Evolutionary conservation across 2,888 invertebrate species (phyloP).

Genomic region (Drosophila meridiana): DNA sequence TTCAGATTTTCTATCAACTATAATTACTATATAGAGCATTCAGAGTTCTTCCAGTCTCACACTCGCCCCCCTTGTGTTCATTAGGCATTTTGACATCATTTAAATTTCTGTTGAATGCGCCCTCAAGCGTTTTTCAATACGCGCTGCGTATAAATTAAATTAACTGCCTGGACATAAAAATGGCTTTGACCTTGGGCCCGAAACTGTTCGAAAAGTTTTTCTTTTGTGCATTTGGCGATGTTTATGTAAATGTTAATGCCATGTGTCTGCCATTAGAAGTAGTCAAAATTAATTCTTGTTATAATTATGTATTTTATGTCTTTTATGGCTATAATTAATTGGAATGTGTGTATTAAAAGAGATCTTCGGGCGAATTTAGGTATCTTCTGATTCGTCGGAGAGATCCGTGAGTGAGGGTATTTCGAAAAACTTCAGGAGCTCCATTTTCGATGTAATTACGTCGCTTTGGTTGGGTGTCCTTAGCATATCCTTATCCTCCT

Average conservation of each 20-base stretch:
- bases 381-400: conserved; percentile 33
- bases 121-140: conserved; percentile 60
- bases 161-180: conserved; percentile 59
- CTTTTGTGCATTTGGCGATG: conserved; percentile 23
- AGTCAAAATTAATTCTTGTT: conserved; percentile 10
- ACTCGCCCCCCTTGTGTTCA: neutral
- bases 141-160: conserved; percentile 61
- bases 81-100: conserved; percentile 36
- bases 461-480: conserved; percentile 13
- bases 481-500: conserved; percentile 2
- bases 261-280: conserved; percentile 24
- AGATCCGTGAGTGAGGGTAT: conserved; percentile 45
- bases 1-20: neutral
- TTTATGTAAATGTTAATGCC: conserved; percentile 18
- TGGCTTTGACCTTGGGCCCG: conserved; percentile 47
- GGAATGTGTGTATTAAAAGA: conserved; percentile 3
- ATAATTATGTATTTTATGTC: conserved; percentile 20
- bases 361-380: neutral
- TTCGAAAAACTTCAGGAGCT: conserved; percentile 35
- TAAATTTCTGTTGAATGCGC: conserved; percentile 36
- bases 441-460: conserved; percentile 25
- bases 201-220: conserved; percentile 18
- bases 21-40: neutral
- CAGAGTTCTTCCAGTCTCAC: neutral
- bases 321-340: conserved; percentile 10